A percentile compares a stretch with the other conserved stretches of the same genome.
phyloP scores from a whole-genome alignment of 2,113 vertebrate genomes.

The Todiramphus chloris region DNA sequence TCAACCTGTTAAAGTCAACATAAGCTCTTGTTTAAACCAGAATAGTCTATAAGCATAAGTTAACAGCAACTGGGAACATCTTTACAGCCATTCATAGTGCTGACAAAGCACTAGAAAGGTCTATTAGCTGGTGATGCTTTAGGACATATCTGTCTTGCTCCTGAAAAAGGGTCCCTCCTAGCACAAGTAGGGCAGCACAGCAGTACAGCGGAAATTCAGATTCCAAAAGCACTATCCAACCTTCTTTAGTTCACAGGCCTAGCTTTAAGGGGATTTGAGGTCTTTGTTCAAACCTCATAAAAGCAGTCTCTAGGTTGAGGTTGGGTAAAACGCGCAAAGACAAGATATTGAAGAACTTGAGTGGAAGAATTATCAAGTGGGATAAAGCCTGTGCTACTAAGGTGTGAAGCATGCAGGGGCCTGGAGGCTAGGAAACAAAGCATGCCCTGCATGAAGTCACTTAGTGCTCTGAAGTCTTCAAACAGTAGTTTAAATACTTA shows the following conservation, averaged over 20 bases:
- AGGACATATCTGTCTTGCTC: neutral
- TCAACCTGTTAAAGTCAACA: conserved; percentile 82
- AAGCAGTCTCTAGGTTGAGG: neutral
- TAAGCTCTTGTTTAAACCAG: neutral
- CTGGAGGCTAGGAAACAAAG: neutral
- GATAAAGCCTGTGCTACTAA: neutral
- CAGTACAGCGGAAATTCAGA: neutral
- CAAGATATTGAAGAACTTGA: neutral
- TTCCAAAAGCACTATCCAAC: neutral
- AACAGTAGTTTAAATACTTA: neutral
- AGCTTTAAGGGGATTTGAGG: neutral
- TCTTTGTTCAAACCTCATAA: neutral
- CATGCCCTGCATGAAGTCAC: neutral
- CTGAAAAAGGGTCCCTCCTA: neutral
- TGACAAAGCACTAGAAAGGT: neutral
- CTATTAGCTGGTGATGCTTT: neutral
- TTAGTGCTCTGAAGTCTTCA: neutral
- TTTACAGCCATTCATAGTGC: neutral
- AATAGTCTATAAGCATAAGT: neutral
- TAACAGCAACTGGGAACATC: neutral
- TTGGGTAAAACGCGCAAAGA: neutral
- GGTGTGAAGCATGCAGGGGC: neutral
- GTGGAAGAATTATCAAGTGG: neutral
- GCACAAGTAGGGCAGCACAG: neutral
- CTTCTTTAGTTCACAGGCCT: neutral